These are phyloP conservation scores for Antrozous pallidus DNA, from an alignment of 2,797 vertebrate species.

Conservation along the genomic window DNA sequence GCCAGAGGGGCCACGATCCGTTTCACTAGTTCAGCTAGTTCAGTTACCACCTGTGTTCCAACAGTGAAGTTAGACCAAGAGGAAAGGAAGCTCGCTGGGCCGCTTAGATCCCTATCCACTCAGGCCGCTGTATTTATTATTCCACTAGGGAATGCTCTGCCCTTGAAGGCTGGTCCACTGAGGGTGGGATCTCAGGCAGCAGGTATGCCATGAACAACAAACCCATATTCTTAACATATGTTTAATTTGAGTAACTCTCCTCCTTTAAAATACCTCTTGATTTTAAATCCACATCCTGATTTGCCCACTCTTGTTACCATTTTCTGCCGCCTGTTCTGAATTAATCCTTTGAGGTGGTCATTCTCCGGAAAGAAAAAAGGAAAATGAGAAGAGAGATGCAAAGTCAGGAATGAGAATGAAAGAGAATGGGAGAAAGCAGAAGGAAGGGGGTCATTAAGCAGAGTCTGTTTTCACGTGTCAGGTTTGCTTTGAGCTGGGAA, in stretches of 20 bases:
- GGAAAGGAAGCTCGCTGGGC: not conserved
- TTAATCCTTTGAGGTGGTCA: slow-evolving; percentile 78
- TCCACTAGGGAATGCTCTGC: slow-evolving; percentile 28
- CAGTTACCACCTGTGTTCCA: slow-evolving; percentile 20
- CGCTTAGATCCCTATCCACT: not conserved
- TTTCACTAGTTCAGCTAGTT: not conserved
- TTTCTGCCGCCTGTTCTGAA: slow-evolving; percentile 77
- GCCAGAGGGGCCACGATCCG: not conserved
- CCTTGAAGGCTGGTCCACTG: slow-evolving; percentile 22
- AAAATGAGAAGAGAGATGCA: slow-evolving; percentile 73
- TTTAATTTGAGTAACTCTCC: slow-evolving; percentile 67
- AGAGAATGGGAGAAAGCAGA: slow-evolving; percentile 37
- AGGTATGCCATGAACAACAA: slow-evolving; percentile 73
- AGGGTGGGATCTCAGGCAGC: slow-evolving; percentile 15
- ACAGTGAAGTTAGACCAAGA: not conserved
- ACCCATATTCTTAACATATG: slow-evolving; percentile 76
- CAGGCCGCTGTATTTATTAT: slow-evolving; percentile 14
- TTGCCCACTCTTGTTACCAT: slow-evolving; percentile 73
- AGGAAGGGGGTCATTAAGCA: slow-evolving; percentile 49
- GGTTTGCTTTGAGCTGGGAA: slow-evolving; percentile 28
- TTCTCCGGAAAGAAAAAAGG: slow-evolving; percentile 67
- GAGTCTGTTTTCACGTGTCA: slow-evolving; percentile 40
- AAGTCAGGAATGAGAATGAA: slow-evolving; percentile 62
- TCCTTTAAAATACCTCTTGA: slow-evolving; percentile 71
- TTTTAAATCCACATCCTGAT: slow-evolving; percentile 77